Base-by-base conservation (phyloP, 2,113 vertebrate genomes). In the Callipepla squamata region DNA sequence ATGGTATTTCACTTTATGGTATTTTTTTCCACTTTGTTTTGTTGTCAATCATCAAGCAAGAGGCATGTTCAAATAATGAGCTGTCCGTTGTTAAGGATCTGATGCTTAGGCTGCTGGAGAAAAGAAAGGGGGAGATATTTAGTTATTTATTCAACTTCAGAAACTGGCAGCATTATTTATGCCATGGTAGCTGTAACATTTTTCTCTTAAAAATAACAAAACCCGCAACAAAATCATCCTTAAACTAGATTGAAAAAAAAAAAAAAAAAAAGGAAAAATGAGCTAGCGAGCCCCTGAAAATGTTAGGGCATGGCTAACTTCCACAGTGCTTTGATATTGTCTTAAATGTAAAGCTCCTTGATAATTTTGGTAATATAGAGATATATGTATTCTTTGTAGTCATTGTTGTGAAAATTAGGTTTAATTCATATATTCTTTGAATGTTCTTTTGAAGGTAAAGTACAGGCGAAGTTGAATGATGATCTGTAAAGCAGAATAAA, bases 381-480 rank as follows among this genome's bases (percentile, higher is more conserved):
- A 30, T 53, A 51, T 51, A 26, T 26, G 26, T 51, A 14, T 51
- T 30, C 51, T 53, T 53, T 53, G 28, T 28, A 30, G 51, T 26
- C 51, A 53, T 65, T 78, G 36, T 57, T 78, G 15, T 65, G 84
- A 85, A 38, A 94, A 90, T 3, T 86, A 11, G 6, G 30, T 94
- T 87, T 92, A 83, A 87, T 88, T 89, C 53, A 53, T 78, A 61
- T 72, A 72, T 42, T 80, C 34, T 59, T 92, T 89, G 38, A 91
- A 51, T 44, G 9, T 63, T 25, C 65, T 87, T 80, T 79, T 23
- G 22, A 73, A 93, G 92, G 83, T 53, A 55, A 87, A 89, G 57
- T 72, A 61, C 51, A 74, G 40, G 40, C 77, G 89, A 66, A 68
- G 44, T 68, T 89, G 68, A 78, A 79, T 44, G 34, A 34, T 77